Base-by-base conservation (phyloP, 2,113 vertebrate genomes). In the Noturus placidus region DNA sequence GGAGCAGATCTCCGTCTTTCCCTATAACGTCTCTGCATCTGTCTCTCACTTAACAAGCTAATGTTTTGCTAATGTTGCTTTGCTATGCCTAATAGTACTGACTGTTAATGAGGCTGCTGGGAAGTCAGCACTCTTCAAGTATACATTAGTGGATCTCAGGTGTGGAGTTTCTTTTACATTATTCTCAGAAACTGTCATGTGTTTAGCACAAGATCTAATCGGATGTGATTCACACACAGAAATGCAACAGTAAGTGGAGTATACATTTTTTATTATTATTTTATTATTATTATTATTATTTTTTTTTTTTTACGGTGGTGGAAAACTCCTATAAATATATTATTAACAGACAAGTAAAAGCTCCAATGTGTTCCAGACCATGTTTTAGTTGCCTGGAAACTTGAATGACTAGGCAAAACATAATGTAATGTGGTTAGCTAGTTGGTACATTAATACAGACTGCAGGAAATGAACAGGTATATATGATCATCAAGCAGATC, bases 1-100 rank as follows among this genome's bases (percentile, higher is more conserved):
- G 10, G 57, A 46, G 5, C 22, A 30, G 69, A 42, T 54, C 30
- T 86, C 76, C 50, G 9, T 22, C 42, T 69, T 80, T 50, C 42
- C n/a, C 61, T 65, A 4, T 52, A 86, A 30, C 77, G 77, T 59
- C 67, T 77, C 65, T 57, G 22, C 85, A 5, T 25, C 35, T 10
- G 15, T 70, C 17, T 85, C 76, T 19, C 87, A 76, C 38, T 30
- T 80, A 72, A 72, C 50, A 59, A 46, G 59, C 59, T 80, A 67
- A 38, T 56, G 59, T n/a, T 54, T 59, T 67, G 85, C 63, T 87
- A 81, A 57, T 81, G 30, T 25, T 42, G 25, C 56, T 20, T 42
- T 13, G 5, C 35, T 82, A 14, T 3, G 54, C 27, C 15, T 8
- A 0, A 35, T 57, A 52, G 65, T 54, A 17, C 27, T 79, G 76